Percentiles rank a stretch among this genome's conserved stretches.
Conservation (phyloP, 1,140 invertebrate genomes). For the Laupala kohalensis region DNA sequence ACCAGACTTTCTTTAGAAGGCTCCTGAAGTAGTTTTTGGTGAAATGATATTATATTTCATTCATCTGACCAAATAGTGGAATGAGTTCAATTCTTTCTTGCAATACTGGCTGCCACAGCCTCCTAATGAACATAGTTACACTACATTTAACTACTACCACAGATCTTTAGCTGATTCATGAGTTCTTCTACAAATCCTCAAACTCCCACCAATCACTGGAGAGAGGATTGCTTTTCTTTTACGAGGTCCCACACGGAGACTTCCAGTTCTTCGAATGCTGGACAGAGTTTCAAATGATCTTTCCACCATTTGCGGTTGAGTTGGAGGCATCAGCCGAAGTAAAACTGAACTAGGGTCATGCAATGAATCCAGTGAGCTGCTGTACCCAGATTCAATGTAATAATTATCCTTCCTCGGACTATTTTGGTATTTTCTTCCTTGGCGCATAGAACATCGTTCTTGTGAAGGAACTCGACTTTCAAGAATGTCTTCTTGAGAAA, state of each 20-base stretch:
- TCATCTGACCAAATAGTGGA: too few species aligned
- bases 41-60: too few species aligned
- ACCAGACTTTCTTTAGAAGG: too few species aligned
- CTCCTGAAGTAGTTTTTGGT: too few species aligned
- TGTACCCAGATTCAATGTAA: conserved; percentile 14
- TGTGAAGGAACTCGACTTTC: neutral
- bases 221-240: neutral
- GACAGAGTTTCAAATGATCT: conserved; percentile 22
- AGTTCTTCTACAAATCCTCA: neutral
- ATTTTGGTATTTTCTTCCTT: neutral
- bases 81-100: too few species aligned
- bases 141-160: neutral
- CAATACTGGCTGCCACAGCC: too few species aligned
- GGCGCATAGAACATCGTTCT: too few species aligned
- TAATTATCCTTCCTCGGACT: conserved; percentile 4
- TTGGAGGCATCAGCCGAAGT: conserved; percentile 23
- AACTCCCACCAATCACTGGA: conserved; percentile 1
- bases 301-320: conserved; percentile 25
- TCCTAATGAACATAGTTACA: too few species aligned
- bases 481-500: neutral
- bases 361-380: conserved; percentile 18
- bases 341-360: neutral
- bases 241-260: neutral
- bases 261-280: conserved; percentile 9
- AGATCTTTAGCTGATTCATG: neutral